Percentiles rank a stretch among this genome's conserved stretches.
These are phyloP conservation scores for Brachionichthys hirsutus DNA, from an alignment of 2,113 vertebrate species.

Conservation along the genomic window DNA sequence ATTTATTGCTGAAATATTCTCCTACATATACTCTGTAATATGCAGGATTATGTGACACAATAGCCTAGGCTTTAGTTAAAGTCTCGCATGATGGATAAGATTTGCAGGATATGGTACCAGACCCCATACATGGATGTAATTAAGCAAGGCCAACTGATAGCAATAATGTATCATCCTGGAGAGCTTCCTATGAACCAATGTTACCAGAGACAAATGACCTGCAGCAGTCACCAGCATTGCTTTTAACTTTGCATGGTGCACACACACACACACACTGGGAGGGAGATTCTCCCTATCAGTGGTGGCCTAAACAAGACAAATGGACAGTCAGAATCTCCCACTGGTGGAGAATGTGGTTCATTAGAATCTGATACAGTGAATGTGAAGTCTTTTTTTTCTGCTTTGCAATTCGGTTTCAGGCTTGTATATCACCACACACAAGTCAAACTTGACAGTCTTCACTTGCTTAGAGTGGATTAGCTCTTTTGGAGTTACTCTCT, in stretches of 20 bases:
- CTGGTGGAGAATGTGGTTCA: conserved; percentile 58
- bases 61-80: conserved; percentile 49
- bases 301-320: conserved; percentile 71
- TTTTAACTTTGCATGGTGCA: conserved; percentile 59
- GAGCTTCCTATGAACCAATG: conserved; percentile 51
- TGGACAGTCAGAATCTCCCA: conserved; percentile 63
- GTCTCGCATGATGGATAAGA: conserved; percentile 58
- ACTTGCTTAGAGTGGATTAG: conserved; percentile 37
- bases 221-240: conserved; percentile 54
- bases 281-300: conserved; percentile 48
- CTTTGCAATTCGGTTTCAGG: conserved; percentile 41
- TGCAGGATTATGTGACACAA: conserved; percentile 66
- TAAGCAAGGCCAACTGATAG: conserved; percentile 68
- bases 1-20: conserved; percentile 62
- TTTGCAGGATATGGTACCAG: conserved; percentile 54
- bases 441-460: conserved; percentile 54
- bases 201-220: conserved; percentile 69
- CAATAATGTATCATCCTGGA: conserved; percentile 59
- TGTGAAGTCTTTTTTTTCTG: conserved; percentile 53
- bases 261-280: conserved; percentile 32
- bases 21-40: conserved; percentile 53
- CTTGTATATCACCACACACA: conserved; percentile 50
- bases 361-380: conserved; percentile 61
- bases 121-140: conserved; percentile 69
- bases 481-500: conserved; percentile 33